phyloP scores from a whole-genome alignment of 2,797 vertebrate genomes.

The Crotalus adamanteus region DNA sequence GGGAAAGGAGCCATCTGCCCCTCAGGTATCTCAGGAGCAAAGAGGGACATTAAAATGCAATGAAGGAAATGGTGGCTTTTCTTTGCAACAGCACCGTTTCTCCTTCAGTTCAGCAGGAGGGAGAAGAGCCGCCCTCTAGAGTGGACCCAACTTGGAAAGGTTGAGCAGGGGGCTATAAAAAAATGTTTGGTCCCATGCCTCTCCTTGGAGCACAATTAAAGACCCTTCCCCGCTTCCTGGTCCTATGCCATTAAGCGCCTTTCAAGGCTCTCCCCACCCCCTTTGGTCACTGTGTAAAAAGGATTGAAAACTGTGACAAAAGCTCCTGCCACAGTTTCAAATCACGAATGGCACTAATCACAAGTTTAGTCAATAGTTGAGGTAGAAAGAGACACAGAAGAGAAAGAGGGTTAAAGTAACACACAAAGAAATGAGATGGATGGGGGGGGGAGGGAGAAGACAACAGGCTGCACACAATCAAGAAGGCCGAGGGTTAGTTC shows the following conservation, averaged over 20 bases:
- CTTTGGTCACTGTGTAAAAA: constrained; percentile 40
- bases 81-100: not conserved
- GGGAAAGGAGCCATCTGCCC: not conserved
- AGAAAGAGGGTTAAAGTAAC: constrained; percentile 26
- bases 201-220: not conserved
- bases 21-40: too few relatives aligned
- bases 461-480: constrained; percentile 69
- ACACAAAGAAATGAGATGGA: constrained; percentile 32
- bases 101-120: not conserved
- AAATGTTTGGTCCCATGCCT: too few relatives aligned
- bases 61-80: not conserved
- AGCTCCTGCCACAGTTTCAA: not conserved
- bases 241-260: not conserved
- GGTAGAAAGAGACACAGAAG: not conserved
- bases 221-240: not conserved
- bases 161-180: not conserved
- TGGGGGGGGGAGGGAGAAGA: not conserved
- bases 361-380: constrained; percentile 16
- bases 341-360: constrained; percentile 21
- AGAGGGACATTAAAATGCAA: not conserved
- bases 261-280: not conserved
- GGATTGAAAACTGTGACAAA: constrained; percentile 36
- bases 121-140: too few relatives aligned
- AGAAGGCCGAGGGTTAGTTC: constrained; percentile 50
- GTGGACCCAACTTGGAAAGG: not conserved